Percentiles rank a stretch among this genome's conserved stretches.
These are phyloP conservation scores for Peromyscus californicus DNA, from an alignment of 2,113 vertebrate species.

Conservation along the genomic window DNA sequence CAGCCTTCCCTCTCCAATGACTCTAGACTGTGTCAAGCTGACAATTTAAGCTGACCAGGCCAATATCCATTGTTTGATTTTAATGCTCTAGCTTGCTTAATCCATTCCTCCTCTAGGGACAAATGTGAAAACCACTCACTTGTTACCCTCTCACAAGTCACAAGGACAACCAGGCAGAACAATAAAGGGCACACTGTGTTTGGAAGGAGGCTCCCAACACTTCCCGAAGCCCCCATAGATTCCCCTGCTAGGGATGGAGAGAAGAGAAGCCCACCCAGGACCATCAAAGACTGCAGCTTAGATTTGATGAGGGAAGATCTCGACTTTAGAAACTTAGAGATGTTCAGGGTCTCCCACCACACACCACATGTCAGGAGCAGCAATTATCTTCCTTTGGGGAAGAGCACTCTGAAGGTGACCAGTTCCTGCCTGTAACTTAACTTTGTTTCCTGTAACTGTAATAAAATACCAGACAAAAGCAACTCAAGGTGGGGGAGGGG, in stretches of 20 bases:
- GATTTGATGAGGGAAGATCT: not conserved
- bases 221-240: not conserved
- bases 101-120: not conserved
- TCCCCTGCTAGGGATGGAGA: not conserved
- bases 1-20: not conserved
- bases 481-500: no score
- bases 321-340: not conserved
- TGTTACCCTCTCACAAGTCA: not conserved
- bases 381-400: not conserved
- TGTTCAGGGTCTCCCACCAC: not conserved
- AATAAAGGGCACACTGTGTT: not conserved
- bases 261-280: not conserved
- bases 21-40: not conserved
- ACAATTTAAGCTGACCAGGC: no score
- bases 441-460: not conserved
- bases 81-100: not conserved
- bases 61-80: not conserved
- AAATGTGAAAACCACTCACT: not conserved
- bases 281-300: not conserved
- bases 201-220: not conserved
- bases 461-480: not conserved
- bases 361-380: fast-evolving
- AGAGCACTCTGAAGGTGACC: not conserved
- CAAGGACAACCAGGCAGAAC: not conserved
- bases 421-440: not conserved